Evolutionary conservation across 2,113 vertebrate genomes (phyloP).

Genomic region (Brienomyrus brachyistius): DNA sequence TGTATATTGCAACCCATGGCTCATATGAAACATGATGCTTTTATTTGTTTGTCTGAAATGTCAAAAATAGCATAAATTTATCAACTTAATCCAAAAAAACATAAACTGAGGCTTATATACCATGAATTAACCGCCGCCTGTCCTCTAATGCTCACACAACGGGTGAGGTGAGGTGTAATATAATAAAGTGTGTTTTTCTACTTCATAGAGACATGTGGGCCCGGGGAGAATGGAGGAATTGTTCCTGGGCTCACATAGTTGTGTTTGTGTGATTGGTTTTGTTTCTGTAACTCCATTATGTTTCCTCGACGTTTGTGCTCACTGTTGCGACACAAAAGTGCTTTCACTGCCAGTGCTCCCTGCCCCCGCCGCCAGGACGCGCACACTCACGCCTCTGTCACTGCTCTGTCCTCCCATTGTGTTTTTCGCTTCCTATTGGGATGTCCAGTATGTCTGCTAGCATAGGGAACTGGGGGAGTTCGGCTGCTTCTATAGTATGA

Average conservation of each 20-base stretch:
- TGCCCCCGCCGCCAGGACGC: background rate
- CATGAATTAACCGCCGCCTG: background rate
- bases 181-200: conserved; percentile 4
- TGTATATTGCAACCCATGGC: background rate
- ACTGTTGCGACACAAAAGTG: conserved; percentile 15
- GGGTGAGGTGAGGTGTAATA: background rate
- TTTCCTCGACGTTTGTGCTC: background rate
- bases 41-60: background rate
- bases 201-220: background rate
- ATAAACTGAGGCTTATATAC: background rate
- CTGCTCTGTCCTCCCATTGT: background rate
- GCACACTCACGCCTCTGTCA: background rate
- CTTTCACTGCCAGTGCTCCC: background rate
- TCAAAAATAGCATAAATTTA: background rate
- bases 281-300: conserved; percentile 8
- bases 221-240: background rate
- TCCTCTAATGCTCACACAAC: background rate
- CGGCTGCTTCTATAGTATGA: background rate
- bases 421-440: background rate
- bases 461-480: background rate
- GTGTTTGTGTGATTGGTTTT: conserved; percentile 13
- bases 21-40: background rate
- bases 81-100: background rate
- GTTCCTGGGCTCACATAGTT: background rate
- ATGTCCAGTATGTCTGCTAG: conserved; percentile 12